Base-by-base conservation (phyloP, 92 coral and sea anemone species). In the Hydrozoanthus gracilis region DNA sequence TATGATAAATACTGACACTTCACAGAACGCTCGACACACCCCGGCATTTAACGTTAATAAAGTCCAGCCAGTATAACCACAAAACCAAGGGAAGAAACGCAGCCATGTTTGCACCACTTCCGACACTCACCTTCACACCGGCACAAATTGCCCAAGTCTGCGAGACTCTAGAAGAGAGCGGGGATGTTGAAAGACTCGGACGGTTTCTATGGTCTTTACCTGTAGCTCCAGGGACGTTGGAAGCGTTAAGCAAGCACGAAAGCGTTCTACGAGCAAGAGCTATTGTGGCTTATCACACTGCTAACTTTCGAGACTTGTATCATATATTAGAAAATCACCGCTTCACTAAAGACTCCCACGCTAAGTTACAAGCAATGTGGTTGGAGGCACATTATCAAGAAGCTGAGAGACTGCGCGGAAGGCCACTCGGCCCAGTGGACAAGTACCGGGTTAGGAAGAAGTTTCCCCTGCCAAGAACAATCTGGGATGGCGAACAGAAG, bases 401-500 rank as follows among this genome's bases (percentile, higher is more conserved):
- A 69, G 99, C 99, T 4, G 99, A 97, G 77, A 87, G 99, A 69
- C 98, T 97, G 79, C 95, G 99, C 52, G 99, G 99, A 73, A 94
- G 99, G 84, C 97, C 98, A 9, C 88, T 97, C 58, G 99, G 99
- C 11, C 99, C 99, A 39, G 99, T 97, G 44, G 99, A 97, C 86
- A 97, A 97, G 80, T 97, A 97, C 87, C 91, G 99, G 66, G 99
- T 97, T 44, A 92, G 99, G 4, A 97, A 97, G 96, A 97, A 97
- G 98, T 97, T 97, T 73, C 99, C 99, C 18, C 87, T 97, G 88
- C 99, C 99, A 8, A 86, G 99, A 65, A 97, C 99, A 50, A 97
- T 97, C 79, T 97, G 99, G 99, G 99, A 97, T 77, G 99, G 99
- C 20, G 99, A 97, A 79, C 99, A 97, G 88, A 97, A 97, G 93